These are phyloP conservation scores for Calameuta pallipes DNA, from an alignment of 2,888 invertebrate genomes.

Conservation along the genomic window DNA sequence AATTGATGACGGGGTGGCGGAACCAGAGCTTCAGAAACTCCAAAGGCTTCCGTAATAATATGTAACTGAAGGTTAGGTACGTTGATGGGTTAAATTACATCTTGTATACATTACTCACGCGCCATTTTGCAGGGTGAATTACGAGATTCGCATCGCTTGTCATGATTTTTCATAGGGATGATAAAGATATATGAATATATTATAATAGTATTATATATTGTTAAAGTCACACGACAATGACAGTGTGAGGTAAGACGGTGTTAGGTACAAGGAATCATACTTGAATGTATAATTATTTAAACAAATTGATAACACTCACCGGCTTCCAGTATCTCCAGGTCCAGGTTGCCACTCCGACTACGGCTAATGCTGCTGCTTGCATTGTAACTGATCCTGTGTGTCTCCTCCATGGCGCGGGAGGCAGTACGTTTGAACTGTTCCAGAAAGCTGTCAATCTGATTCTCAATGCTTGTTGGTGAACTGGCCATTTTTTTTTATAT, in stretches of 20 bases:
- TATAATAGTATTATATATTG: background rate
- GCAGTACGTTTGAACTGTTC: constrained; percentile 85
- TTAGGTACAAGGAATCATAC: background rate
- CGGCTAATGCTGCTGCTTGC: constrained; percentile 55
- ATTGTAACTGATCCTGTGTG: constrained; percentile 47
- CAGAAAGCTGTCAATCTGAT: constrained; percentile 86
- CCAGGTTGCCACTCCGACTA: constrained; percentile 60
- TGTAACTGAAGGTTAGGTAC: background rate
- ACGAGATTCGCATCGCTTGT: background rate
- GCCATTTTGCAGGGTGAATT: background rate
- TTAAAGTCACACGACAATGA: background rate
- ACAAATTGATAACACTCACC: constrained; percentile 41
- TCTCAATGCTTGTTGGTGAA: constrained; percentile 80
- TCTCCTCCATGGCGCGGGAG: constrained; percentile 79
- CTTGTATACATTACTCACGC: background rate
- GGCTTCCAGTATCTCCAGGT: constrained; percentile 61
- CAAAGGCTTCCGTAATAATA: background rate
- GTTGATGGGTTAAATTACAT: background rate
- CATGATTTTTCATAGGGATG: background rate
- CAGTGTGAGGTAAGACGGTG: background rate
- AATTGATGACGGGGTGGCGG: background rate
- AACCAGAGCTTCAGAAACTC: background rate
- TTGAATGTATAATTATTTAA: background rate
- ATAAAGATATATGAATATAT: background rate
- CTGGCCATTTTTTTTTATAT: constrained; percentile 68